phyloP scores from a whole-genome alignment of 1,140 invertebrate species.

The Saccostrea cuccullata region DNA sequence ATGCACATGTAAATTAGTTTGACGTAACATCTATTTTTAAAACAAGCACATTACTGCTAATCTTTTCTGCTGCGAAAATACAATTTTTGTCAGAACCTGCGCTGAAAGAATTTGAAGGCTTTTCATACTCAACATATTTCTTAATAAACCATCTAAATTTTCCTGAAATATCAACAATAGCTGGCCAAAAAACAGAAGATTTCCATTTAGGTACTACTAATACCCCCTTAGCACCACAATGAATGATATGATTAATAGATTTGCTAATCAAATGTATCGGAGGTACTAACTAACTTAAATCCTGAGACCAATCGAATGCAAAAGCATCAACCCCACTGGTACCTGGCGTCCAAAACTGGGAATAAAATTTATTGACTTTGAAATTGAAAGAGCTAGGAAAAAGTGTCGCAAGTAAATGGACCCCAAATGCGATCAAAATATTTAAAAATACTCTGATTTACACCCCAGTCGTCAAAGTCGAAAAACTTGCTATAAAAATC shows the following conservation, averaged over 20 bases:
- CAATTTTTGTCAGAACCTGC: conserved; percentile 21
- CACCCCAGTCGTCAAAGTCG: not conserved
- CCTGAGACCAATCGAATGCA: conserved; percentile 41
- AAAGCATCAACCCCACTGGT: conserved; percentile 45
- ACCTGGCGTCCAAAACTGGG: conserved; percentile 19
- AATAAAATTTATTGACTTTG: conserved; percentile 45
- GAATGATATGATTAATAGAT: not conserved
- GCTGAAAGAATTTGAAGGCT: not conserved
- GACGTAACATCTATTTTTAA: not conserved
- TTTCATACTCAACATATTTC: not conserved
- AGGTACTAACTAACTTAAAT: conserved; percentile 37
- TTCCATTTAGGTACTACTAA: not conserved
- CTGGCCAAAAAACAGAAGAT: not conserved
- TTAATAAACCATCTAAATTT: conserved; percentile 23
- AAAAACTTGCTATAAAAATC: conserved; percentile 44
- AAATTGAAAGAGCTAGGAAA: conserved; percentile 11
- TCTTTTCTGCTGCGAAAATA: conserved; percentile 2
- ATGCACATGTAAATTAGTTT: too few species aligned
- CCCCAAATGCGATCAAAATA: too few species aligned
- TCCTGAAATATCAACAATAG: not conserved
- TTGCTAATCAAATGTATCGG: not conserved
- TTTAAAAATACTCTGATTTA: too few species aligned
- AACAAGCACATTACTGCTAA: conserved; percentile 13
- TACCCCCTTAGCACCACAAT: not conserved
- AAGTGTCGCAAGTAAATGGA: too few species aligned